These are phyloP conservation scores for Tenualosa thibaudeaui DNA, from an alignment of 2,797 vertebrate genomes.

Conservation along the genomic window DNA sequence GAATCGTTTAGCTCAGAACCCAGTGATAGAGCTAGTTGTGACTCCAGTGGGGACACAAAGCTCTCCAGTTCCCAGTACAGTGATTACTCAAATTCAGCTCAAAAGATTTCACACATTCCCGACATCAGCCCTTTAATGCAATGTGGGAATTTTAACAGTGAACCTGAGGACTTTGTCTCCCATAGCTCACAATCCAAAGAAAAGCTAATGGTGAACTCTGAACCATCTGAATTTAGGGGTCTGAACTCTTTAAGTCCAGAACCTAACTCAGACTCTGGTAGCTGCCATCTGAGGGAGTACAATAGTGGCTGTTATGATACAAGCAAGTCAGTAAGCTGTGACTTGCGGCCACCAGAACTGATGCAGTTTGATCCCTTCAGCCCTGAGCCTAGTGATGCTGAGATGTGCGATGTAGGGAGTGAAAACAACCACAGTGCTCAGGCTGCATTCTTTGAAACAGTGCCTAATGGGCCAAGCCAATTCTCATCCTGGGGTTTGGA, in stretches of 20 bases:
- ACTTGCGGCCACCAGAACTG: slow-evolving; percentile 35
- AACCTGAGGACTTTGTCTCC: slow-evolving; percentile 13
- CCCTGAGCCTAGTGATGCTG: slow-evolving; percentile 34
- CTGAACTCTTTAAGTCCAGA: slow-evolving; percentile 35
- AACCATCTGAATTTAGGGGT: slow-evolving; percentile 37
- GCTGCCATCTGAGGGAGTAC: not conserved
- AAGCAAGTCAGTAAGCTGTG: not conserved
- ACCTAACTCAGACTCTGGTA: not conserved
- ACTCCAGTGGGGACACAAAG: not conserved
- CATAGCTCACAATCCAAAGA: slow-evolving; percentile 23
- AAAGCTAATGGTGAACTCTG: slow-evolving; percentile 16
- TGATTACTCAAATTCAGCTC: not conserved
- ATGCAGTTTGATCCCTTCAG: slow-evolving; percentile 47
- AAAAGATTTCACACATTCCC: not conserved
- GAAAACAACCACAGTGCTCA: slow-evolving; percentile 32
- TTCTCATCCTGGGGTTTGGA: slow-evolving; percentile 40
- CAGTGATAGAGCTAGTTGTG: slow-evolving; percentile 5
- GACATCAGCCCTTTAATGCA: slow-evolving; percentile 22
- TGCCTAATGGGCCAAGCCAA: slow-evolving; percentile 32
- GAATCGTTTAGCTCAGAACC: not conserved
- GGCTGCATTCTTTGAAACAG: slow-evolving; percentile 18
- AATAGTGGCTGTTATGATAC: not conserved
- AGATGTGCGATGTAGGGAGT: slow-evolving; percentile 23
- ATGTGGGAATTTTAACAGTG: slow-evolving; percentile 19
- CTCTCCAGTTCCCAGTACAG: not conserved